These are phyloP conservation scores for Apodemia zela DNA, from an alignment of 2,888 invertebrate genomes.

Conservation along the genomic window DNA sequence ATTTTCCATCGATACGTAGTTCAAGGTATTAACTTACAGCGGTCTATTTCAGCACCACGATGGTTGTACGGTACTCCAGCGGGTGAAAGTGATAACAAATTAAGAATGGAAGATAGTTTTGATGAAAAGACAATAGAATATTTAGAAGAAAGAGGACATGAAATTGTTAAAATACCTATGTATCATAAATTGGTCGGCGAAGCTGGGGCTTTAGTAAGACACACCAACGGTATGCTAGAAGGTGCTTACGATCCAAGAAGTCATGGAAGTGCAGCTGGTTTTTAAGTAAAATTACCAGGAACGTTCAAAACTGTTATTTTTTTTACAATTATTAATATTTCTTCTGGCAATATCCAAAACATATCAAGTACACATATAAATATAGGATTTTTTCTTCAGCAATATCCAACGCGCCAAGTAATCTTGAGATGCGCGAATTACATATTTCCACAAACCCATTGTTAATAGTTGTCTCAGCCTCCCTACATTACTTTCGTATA, in stretches of 20 bases:
- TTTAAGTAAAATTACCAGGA: slow-evolving; percentile 36
- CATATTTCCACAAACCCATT: too few relatives aligned
- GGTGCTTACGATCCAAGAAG: slow-evolving; percentile 64
- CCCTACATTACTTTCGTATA: too few relatives aligned
- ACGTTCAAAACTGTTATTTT: not conserved
- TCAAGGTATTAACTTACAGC: slow-evolving; percentile 53
- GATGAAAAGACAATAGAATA: slow-evolving; percentile 47
- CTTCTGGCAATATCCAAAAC: too few relatives aligned
- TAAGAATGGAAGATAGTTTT: slow-evolving; percentile 59
- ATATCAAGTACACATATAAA: too few relatives aligned
- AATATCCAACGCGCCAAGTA: too few relatives aligned
- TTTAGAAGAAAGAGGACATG: slow-evolving; percentile 54
- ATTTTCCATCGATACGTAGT: slow-evolving; percentile 68
- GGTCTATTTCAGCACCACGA: slow-evolving; percentile 52
- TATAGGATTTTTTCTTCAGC: too few relatives aligned
- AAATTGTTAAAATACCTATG: slow-evolving; percentile 43
- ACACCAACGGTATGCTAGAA: slow-evolving; percentile 56
- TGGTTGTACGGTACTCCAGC: slow-evolving; percentile 56
- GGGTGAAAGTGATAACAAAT: slow-evolving; percentile 38
- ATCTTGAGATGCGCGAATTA: too few relatives aligned
- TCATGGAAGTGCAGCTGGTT: slow-evolving; percentile 64
- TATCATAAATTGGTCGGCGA: slow-evolving; percentile 53
- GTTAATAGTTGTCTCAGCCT: too few relatives aligned
- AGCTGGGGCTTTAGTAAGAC: slow-evolving; percentile 60
- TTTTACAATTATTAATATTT: too few relatives aligned